These are phyloP conservation scores for Tychaedon coryphoeus DNA, from an alignment of 2,113 vertebrate genomes.

Conservation along the genomic window DNA sequence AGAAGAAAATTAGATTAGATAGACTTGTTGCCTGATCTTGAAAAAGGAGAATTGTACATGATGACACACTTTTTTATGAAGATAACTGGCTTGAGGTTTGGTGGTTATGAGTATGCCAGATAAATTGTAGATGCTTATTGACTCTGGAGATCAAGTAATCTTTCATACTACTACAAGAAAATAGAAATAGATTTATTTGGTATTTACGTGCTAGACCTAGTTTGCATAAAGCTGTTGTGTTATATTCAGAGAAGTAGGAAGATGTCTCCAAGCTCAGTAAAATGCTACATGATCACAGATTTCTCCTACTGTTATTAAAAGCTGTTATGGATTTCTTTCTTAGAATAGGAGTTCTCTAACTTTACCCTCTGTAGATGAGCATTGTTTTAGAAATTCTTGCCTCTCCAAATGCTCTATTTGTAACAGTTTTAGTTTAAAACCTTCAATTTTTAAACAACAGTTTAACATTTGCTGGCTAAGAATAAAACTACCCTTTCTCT, in stretches of 20 bases:
- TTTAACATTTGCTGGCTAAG: slow-evolving; percentile 14
- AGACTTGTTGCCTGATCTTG: not conserved
- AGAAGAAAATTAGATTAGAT: not conserved
- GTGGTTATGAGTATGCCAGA: not conserved
- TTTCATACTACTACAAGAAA: not conserved
- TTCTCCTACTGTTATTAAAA: slow-evolving; percentile 27
- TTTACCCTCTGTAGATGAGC: not conserved
- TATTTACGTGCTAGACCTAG: slow-evolving; percentile 24
- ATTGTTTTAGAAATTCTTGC: not conserved
- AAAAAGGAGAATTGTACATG: not conserved
- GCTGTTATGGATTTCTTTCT: not conserved
- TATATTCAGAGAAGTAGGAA: slow-evolving; percentile 25
- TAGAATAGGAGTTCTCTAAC: not conserved
- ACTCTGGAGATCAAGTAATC: not conserved
- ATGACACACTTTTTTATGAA: not conserved
- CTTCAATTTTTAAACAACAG: not conserved
- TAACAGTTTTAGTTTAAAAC: not conserved
- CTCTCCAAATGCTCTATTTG: not conserved
- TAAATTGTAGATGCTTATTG: not conserved
- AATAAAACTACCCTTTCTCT: slow-evolving; percentile 12
- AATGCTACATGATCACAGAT: slow-evolving; percentile 35
- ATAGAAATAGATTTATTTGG: slow-evolving; percentile 35
- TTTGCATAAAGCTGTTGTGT: slow-evolving; percentile 45
- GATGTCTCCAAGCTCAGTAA: slow-evolving; percentile 33
- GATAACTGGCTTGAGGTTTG: not conserved